These are phyloP conservation scores for Lepidocyrtoides sp. DNA, from an alignment of 2,888 invertebrate genomes.

Conservation along the genomic window DNA sequence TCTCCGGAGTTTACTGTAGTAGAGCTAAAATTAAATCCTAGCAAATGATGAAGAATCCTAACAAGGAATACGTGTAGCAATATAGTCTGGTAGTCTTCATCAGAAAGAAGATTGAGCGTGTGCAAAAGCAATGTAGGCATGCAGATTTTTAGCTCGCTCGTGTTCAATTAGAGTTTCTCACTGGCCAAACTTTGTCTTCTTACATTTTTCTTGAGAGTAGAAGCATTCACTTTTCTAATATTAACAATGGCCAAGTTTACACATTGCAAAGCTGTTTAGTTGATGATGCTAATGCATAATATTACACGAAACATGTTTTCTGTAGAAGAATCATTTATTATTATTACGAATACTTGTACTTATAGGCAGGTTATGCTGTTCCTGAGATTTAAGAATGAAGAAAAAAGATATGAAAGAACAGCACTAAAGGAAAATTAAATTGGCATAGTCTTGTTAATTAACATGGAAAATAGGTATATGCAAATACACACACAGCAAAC, in stretches of 20 bases:
- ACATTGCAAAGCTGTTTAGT: no score
- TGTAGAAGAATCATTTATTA: not conserved
- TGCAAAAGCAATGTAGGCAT: not conserved
- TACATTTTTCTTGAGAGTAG: no score
- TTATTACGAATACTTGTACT: not conserved
- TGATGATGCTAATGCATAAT: no score
- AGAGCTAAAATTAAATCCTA: not conserved
- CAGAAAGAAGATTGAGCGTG: not conserved
- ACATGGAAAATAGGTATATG: not conserved
- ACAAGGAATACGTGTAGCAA: not conserved
- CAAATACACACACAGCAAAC: not conserved
- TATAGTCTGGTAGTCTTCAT: no score
- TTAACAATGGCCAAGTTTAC: no score
- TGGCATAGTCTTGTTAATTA: constrained; percentile 4
- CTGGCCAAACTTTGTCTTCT: no score
- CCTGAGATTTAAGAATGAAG: not conserved
- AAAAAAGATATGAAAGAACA: not conserved
- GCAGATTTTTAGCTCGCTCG: not conserved
- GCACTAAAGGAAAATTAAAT: not conserved
- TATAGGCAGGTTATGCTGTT: not conserved
- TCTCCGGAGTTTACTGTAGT: not conserved
- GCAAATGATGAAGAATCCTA: no score
- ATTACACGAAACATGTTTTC: no score
- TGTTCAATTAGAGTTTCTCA: no score
- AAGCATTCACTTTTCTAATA: no score